Evolutionary conservation across 2,113 vertebrate species (phyloP).

Genomic region (Cinclus mexicanus): DNA sequence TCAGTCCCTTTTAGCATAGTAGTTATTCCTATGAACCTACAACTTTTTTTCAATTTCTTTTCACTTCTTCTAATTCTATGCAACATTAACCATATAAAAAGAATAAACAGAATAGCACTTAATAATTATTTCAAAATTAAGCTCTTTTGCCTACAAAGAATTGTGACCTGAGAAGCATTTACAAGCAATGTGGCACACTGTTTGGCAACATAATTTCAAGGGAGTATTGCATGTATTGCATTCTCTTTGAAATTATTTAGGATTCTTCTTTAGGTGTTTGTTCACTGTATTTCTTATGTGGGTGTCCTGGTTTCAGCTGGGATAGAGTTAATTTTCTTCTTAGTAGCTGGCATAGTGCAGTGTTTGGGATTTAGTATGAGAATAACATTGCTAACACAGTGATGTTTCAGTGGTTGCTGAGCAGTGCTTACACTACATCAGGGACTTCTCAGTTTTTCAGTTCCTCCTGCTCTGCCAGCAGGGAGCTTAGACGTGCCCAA

Average conservation of each 20-base stretch:
- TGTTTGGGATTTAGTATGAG: neutral
- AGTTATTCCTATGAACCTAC: neutral
- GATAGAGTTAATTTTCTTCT: neutral
- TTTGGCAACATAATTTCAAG: neutral
- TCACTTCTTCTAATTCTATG: neutral
- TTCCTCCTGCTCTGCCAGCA: neutral
- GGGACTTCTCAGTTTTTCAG: neutral
- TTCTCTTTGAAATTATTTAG: neutral
- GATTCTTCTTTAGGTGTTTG: neutral
- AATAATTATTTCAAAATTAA: neutral
- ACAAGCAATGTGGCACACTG: neutral
- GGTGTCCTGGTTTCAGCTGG: neutral
- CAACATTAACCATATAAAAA: neutral
- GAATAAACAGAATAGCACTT: neutral
- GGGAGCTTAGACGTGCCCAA: neutral
- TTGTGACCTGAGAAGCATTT: neutral
- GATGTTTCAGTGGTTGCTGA: neutral
- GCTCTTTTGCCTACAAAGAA: neutral
- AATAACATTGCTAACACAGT: neutral
- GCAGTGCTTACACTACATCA: neutral
- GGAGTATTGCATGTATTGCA: neutral
- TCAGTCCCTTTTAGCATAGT: neutral
- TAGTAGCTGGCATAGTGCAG: neutral
- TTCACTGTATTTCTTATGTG: neutral
- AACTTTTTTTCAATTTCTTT: neutral